These are phyloP conservation scores for Sycophaga agraensis DNA, from an alignment of 1,140 invertebrate genomes.

Conservation along the genomic window DNA sequence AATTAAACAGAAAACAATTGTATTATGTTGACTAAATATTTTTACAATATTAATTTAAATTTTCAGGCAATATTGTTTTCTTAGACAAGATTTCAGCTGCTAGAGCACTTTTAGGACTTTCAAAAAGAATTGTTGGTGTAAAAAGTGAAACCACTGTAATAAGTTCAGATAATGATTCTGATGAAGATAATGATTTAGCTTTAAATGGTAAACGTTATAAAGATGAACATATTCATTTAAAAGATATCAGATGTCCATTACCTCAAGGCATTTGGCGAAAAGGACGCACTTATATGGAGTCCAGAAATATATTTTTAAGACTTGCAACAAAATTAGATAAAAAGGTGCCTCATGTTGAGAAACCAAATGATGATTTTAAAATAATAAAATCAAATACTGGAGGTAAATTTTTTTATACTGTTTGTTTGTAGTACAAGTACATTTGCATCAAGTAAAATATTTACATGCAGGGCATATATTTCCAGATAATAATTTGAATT, in stretches of 20 bases:
- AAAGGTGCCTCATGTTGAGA: slow-evolving; percentile 63
- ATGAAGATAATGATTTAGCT: slow-evolving; percentile 33
- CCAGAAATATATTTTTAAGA: slow-evolving; percentile 70
- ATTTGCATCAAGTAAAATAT: slow-evolving; percentile 11
- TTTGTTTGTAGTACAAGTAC: neutral
- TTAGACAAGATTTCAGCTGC: slow-evolving; percentile 70
- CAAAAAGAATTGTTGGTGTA: slow-evolving; percentile 56
- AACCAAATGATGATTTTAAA: slow-evolving; percentile 65
- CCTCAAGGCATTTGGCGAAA: slow-evolving; percentile 77
- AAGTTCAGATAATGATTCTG: slow-evolving; percentile 30
- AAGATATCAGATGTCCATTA: slow-evolving; percentile 60
- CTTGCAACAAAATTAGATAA: slow-evolving; percentile 71
- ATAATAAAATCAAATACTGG: slow-evolving; percentile 66
- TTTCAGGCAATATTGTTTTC: slow-evolving; percentile 75
- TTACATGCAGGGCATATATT: neutral
- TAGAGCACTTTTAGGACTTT: slow-evolving; percentile 67
- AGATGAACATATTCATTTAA: slow-evolving; percentile 49
- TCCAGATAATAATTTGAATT: too few species aligned
- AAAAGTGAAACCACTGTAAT: slow-evolving; percentile 34
- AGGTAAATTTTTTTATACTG: slow-evolving; percentile 51
- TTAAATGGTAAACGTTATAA: slow-evolving; percentile 32
- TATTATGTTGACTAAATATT: slow-evolving; percentile 13
- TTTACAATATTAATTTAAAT: neutral
- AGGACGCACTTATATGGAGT: slow-evolving; percentile 64
- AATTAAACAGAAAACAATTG: neutral